A percentile compares a stretch with the other conserved stretches of the same genome.
Evolutionary conservation across 2,888 invertebrate genomes (phyloP).

Genomic region (Plebejus argus): DNA sequence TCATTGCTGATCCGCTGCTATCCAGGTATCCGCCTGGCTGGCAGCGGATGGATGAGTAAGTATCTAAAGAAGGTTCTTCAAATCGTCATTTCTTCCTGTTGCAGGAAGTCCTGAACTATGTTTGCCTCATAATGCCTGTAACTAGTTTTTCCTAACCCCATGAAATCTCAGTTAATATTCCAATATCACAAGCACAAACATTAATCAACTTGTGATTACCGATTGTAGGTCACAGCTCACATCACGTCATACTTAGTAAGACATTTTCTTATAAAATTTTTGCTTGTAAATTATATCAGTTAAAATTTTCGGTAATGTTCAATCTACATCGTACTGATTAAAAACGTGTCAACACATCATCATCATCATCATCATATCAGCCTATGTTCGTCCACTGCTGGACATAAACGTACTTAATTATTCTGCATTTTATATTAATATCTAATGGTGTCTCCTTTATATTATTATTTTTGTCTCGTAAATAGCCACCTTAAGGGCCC

Average conservation of each 20-base stretch:
- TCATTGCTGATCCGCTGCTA: too few species aligned
- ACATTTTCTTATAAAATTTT: too few species aligned
- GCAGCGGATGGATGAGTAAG: too few species aligned
- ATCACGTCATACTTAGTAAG: not conserved
- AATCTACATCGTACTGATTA: not conserved
- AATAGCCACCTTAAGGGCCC: not conserved
- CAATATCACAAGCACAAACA: conserved; percentile 1
- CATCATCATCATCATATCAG: too few species aligned
- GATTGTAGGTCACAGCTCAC: conserved; percentile 12
- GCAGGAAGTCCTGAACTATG: too few species aligned
- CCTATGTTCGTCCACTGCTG: too few species aligned
- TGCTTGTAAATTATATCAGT: not conserved
- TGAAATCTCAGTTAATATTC: not conserved
- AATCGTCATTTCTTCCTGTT: too few species aligned
- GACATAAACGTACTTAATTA: not conserved
- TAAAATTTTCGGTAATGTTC: not conserved
- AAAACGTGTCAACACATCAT: conserved; percentile 10
- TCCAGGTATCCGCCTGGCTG: too few species aligned
- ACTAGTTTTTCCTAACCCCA: not conserved
- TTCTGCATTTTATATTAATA: not conserved
- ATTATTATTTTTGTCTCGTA: not conserved
- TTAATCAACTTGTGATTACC: not conserved
- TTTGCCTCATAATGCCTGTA: too few species aligned
- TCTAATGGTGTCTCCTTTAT: not conserved
- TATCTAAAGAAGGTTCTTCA: too few species aligned